A percentile compares a stretch with the other conserved stretches of the same genome.
phyloP scores from a whole-genome alignment of 1,140 invertebrate species.

The Brachionus paranguensis region DNA sequence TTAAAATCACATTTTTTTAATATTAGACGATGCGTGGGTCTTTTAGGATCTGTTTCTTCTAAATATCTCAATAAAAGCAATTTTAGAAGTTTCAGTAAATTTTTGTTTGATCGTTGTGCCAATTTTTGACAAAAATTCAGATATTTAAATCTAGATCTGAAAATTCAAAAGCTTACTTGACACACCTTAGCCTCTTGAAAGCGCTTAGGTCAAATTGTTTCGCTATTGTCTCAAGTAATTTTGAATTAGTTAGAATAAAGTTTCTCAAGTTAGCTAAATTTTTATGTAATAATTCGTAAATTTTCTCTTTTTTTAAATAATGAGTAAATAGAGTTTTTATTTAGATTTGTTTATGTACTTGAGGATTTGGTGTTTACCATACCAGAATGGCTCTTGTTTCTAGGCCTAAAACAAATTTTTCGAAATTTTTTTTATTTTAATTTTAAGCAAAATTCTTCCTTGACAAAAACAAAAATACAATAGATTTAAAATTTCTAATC shows the following conservation, averaged over 20 bases:
- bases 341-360: background rate
- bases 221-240: background rate
- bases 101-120: background rate
- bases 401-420: background rate
- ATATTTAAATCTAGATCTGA: background rate
- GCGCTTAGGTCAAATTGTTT: background rate
- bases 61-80: background rate
- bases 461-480: background rate
- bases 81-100: background rate
- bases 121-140: background rate
- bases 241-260: background rate
- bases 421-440: background rate
- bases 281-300: background rate
- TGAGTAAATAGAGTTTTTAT: background rate
- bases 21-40: background rate
- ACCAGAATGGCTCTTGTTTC: background rate
- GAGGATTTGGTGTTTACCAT: background rate
- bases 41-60: background rate
- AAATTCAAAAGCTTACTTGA: background rate
- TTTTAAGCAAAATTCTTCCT: background rate
- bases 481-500: background rate
- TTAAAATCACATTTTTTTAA: conserved; percentile 3
- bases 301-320: background rate
- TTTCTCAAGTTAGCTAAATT: background rate
- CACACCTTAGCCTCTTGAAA: background rate